Evolutionary conservation across 1,140 invertebrate species (phyloP), one percentile per base, ranked within the genome.

Genomic region (Amphibalanus amphitrite): DNA sequence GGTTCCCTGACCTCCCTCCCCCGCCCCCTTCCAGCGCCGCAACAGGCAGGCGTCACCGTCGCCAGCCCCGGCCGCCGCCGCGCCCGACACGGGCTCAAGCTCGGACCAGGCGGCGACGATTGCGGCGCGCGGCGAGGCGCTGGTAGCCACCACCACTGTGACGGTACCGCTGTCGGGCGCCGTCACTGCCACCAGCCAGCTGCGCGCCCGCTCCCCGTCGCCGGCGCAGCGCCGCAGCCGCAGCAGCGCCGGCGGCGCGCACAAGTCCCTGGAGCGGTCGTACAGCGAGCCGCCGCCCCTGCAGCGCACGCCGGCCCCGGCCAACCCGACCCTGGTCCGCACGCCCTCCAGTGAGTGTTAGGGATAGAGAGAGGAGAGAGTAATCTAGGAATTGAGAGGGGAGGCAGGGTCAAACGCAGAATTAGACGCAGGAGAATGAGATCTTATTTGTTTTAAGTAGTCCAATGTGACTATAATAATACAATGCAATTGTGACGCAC

Each of bases 121-220:
- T 4, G 33, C 33, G 4, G 33, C 33, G 33, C 33, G 33, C 33
- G 33, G 33, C 33, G 33, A 38, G 33, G 33, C 33, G 33, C 33
- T 65, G 64, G 64, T 65, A 23, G 64, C 64, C 64, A 65, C 64
- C 26, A 65, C 64, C 64, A 65, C 64, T 6, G 64, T 65, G 64
- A 26, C 26, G 64, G 64, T 65, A 23, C 64, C 64, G 64, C 64
- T n/a, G 23, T 23, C 3, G 3, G 64, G 64, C 23, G 23, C 64
- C 23, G 64, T 65, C 4, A 65, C 64, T 6, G 64, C 64, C 25
- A 65, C 64, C 4, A 65, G 64, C 26, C 64, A 65, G 64, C 23
- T 65, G 64, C 64, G 64, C 26, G 64, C 64, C 64, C 64, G 64
- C 23, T 65, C 64, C 3, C 26, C 64, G 25, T 65, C 64, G 23